Percentiles rank a stretch among this genome's conserved stretches.
Evolutionary conservation across 2,888 invertebrate genomes (phyloP).

Genomic region (Volucella inflata): DNA sequence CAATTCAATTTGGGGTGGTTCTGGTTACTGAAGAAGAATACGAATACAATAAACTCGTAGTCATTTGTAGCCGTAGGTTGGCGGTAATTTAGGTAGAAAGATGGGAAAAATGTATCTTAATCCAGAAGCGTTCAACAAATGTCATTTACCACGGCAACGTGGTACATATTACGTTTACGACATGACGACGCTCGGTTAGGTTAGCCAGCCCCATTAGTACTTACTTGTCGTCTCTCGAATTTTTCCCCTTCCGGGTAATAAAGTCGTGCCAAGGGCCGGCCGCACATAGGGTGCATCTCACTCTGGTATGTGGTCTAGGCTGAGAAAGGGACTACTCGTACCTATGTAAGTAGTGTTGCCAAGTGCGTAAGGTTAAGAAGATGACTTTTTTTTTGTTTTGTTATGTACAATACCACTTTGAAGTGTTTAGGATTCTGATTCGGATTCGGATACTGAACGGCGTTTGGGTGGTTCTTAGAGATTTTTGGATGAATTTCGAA

Average conservation of each 20-base stretch:
- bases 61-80: slow-evolving; percentile 42
- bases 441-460: no score
- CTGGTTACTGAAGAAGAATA: slow-evolving; percentile 40
- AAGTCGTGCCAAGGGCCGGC: neutral
- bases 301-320: slow-evolving; percentile 41
- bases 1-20: slow-evolving; percentile 59
- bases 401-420: slow-evolving; percentile 51
- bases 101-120: slow-evolving; percentile 28
- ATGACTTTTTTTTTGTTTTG: slow-evolving; percentile 17
- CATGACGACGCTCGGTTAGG: slow-evolving; percentile 24
- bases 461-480: slow-evolving; percentile 22
- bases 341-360: neutral
- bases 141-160: slow-evolving; percentile 64
- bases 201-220: slow-evolving; percentile 39
- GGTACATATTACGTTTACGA: slow-evolving; percentile 42
- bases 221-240: slow-evolving; percentile 11
- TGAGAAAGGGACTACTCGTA: slow-evolving; percentile 7
- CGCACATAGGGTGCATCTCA: slow-evolving; percentile 64
- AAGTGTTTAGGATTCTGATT: neutral
- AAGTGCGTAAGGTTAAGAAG: slow-evolving; percentile 65
- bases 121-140: slow-evolving; percentile 60
- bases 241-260: slow-evolving; percentile 73
- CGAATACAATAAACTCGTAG: slow-evolving; percentile 38
- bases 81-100: neutral
- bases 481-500: slow-evolving; percentile 49